A percentile compares a stretch with the other conserved stretches of the same genome.
phyloP scores from a whole-genome alignment of 2,888 invertebrate genomes.

The Heterodera filipjevi region DNA sequence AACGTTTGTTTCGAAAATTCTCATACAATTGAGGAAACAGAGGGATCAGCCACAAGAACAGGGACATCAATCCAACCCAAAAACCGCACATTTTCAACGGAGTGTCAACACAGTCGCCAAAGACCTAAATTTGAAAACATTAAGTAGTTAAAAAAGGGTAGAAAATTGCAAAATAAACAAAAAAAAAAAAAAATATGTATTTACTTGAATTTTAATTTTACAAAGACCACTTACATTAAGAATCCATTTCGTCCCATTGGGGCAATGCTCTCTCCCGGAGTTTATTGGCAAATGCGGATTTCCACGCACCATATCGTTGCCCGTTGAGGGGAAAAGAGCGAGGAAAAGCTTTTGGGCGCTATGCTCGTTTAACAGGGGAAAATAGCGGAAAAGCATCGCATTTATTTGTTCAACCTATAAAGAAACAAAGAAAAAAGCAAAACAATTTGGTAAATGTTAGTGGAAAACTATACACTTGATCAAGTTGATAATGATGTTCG shows the following conservation, averaged over 20 bases:
- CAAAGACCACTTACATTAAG: constrained; percentile 37
- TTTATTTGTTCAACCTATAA: background rate
- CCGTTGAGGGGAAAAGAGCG: constrained; percentile 5
- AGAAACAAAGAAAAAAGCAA: too few species aligned
- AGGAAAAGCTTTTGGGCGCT: constrained; percentile 19
- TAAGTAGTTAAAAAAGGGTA: background rate
- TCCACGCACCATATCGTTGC: background rate
- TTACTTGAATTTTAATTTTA: background rate
- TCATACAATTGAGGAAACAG: constrained; percentile 64
- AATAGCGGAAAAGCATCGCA: constrained; percentile 25
- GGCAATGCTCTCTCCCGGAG: background rate
- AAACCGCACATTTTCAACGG: constrained; percentile 46
- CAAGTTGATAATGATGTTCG: too few species aligned
- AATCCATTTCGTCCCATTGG: constrained; percentile 45
- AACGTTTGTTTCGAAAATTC: constrained; percentile 62
- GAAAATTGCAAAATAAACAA: background rate
- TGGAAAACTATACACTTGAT: too few species aligned
- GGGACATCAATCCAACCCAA: constrained; percentile 45
- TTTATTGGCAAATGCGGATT: background rate
- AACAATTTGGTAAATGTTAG: too few species aligned
- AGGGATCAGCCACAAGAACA: constrained; percentile 50
- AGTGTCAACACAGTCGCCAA: constrained; percentile 52
- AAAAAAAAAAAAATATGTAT: background rate
- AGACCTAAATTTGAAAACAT: constrained; percentile 37
- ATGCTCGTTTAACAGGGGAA: constrained; percentile 11